Percentiles rank a stretch among this genome's conserved stretches.
Evolutionary conservation across 2,113 vertebrate genomes (phyloP).

Genomic region (Columba livia): DNA sequence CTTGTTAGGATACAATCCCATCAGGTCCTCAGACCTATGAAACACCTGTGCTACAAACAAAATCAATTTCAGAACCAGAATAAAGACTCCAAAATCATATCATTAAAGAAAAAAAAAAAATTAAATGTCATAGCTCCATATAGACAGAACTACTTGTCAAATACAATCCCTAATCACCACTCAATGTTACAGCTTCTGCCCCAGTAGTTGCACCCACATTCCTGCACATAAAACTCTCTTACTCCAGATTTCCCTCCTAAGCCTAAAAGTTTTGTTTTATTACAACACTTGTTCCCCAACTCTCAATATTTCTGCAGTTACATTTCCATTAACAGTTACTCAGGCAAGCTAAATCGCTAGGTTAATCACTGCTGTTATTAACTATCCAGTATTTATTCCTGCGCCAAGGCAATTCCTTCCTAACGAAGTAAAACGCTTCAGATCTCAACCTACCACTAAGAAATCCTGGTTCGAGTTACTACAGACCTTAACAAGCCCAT

Average conservation of each 20-base stretch:
- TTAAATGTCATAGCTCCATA: rapidly evolving
- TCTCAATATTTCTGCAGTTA: not conserved
- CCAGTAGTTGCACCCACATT: not conserved
- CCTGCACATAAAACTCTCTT: not conserved
- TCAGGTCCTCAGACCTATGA: not conserved
- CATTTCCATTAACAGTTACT: not conserved
- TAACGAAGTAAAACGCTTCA: not conserved
- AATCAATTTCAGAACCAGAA: not conserved
- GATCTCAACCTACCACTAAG: not conserved
- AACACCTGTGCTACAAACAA: not conserved
- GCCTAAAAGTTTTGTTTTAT: not conserved
- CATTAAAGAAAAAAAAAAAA: not conserved
- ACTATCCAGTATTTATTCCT: not conserved
- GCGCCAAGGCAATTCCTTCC: not conserved
- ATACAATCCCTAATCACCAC: not conserved
- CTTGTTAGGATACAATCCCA: not conserved
- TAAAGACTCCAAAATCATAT: not conserved
- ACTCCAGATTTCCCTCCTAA: not conserved
- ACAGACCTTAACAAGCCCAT: not conserved
- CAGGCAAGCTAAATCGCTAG: not conserved
- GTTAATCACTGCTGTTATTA: not conserved
- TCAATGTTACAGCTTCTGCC: not conserved
- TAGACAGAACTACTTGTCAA: not conserved
- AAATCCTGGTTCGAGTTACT: not conserved
- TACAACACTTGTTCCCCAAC: not conserved